These are phyloP conservation scores for Trichogramma pretiosum DNA, from an alignment of 1,140 invertebrate species.

Conservation along the genomic window DNA sequence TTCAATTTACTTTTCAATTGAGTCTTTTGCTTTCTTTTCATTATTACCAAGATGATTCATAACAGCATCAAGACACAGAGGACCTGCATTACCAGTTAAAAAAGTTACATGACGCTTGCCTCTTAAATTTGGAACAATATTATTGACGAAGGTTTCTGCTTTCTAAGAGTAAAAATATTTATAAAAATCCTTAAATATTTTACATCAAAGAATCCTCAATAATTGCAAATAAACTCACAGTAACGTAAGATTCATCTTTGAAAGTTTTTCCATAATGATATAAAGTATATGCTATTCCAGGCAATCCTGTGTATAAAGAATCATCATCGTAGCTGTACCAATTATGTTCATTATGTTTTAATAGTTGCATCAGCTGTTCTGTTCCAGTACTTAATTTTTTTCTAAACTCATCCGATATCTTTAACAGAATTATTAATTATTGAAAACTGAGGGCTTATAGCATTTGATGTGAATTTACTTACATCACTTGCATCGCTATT, in stretches of 20 bases:
- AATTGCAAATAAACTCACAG: constrained; percentile 10
- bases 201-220: constrained; percentile 4
- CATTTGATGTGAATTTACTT: constrained; percentile 13
- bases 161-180: constrained; percentile 31
- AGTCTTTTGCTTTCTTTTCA: constrained; percentile 37
- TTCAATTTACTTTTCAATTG: constrained; percentile 44
- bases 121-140: constrained; percentile 40
- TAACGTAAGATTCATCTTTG: constrained; percentile 23
- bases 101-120: constrained; percentile 53
- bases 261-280: constrained; percentile 41
- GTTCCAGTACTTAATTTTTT: constrained; percentile 17
- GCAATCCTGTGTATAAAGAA: constrained; percentile 47
- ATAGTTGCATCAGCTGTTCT: constrained; percentile 22
- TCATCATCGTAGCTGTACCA: constrained; percentile 34
- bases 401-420: constrained; percentile 30
- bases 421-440: constrained; percentile 9
- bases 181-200: background rate
- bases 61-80: constrained; percentile 60
- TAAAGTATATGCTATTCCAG: constrained; percentile 49
- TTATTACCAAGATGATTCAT: constrained; percentile 49
- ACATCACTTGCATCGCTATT: constrained; percentile 18
- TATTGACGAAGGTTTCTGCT: constrained; percentile 44
- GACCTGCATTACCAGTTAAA: constrained; percentile 69
- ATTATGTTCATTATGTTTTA: constrained; percentile 27
- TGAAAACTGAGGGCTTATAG: constrained; percentile 3